A percentile compares a stretch with the other conserved stretches of the same genome.
phyloP scores from a whole-genome alignment of 2,888 invertebrate genomes.

The Tanytarsus gracilentus region DNA sequence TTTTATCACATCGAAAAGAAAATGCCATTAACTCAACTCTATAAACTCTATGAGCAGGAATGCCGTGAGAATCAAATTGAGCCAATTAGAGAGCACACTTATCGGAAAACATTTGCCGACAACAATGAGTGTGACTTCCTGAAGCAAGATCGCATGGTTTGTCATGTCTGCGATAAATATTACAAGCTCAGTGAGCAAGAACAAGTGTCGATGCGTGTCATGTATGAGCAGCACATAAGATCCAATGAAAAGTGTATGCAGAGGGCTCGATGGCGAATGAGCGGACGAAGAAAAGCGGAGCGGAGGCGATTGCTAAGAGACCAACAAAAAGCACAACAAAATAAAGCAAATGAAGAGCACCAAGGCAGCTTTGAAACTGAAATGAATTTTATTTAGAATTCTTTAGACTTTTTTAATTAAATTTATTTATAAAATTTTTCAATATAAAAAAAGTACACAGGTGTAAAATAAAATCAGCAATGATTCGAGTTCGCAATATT shows the following conservation, averaged over 20 bases:
- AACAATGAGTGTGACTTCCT: constrained; percentile 16
- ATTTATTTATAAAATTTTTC: too few species aligned
- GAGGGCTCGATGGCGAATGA: background rate
- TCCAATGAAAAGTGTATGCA: background rate
- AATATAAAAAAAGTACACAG: too few species aligned
- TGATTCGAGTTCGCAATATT: too few species aligned
- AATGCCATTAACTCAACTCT: constrained; percentile 8
- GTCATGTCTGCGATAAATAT: background rate
- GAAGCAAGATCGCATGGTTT: background rate
- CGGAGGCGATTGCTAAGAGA: background rate
- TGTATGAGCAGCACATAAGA: background rate
- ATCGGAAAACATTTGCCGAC: background rate
- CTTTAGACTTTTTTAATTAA: too few species aligned
- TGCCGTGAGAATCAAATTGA: background rate
- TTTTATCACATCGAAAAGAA: background rate
- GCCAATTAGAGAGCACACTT: constrained; percentile 1
- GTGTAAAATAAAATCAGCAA: too few species aligned
- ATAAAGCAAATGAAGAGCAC: background rate
- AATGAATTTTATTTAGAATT: too few species aligned
- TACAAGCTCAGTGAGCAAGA: background rate
- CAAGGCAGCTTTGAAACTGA: too few species aligned
- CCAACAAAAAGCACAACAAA: background rate
- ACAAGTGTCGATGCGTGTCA: background rate
- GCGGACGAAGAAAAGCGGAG: background rate
- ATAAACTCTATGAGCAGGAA: background rate